Evolutionary conservation across 2,888 invertebrate genomes (phyloP), one percentile per base, ranked within the genome.

Genomic region (Oxyteleia sp.): DNA sequence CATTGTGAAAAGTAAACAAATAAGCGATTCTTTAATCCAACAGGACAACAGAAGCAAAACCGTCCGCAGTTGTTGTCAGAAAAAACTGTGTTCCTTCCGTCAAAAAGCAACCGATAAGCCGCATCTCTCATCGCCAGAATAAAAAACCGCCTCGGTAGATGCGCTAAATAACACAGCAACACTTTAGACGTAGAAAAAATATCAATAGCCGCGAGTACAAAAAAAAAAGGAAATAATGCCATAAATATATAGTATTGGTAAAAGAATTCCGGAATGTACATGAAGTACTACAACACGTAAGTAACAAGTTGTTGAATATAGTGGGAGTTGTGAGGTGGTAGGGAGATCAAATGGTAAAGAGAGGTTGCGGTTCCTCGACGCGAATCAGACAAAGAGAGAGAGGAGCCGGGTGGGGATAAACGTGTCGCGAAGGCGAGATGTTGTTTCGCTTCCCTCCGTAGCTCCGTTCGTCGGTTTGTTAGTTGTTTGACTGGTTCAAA

Each of bases 391-490:
- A 26, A 15, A 26, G 75, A 64, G 11, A 20, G 55, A 55, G 26
- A 16, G 45, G 23, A 5, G 29, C 35, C 32, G 29, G 72, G 84
- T 80, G 82, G 82, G 82, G 84, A 71, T 64, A 76, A 82, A 82
- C 72, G 84, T 85, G 84, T 85, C 82, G 84, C 82, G 79, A 79
- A 82, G 82, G 82, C 84, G 82, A 80, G 84, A 82, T 85, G 82
- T 78, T 79, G 79, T 75, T n/a, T 75, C 84, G 82, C 82, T 83
- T 85, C 85, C 71, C 81, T 83, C 69, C 83, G 69, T 78, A 47
- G 78, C 81, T 81, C 32, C 63, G 85, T 61, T 80, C 83, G 80
- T 83, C 74, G 72, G 82, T 81, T 84, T 84, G 82, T 85, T 84
- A 76, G 83, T 83, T 85, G 81, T 81, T 83, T 82, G 84, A 84